Evolutionary conservation across 2,797 vertebrate genomes (phyloP), one percentile per base, ranked within the genome.

Genomic region (Cossypha dichroa): DNA sequence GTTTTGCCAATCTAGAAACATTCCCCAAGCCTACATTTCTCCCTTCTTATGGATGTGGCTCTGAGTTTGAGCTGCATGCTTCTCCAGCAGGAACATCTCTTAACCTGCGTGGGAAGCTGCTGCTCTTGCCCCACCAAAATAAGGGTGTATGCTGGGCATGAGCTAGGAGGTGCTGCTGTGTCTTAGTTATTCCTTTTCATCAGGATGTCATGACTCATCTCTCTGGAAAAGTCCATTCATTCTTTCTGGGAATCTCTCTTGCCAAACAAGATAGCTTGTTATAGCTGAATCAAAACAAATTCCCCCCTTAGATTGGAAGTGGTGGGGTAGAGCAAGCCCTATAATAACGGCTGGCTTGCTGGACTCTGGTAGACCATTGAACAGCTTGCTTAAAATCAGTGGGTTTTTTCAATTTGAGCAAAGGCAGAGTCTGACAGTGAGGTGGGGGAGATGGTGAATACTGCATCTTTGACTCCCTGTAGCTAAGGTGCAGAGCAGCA

Each of bases 201-300:
- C 88, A 78, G 84, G 87, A 73, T 56, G 59, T 66, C 85, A 40
- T 97, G 97, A 97, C 93, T 97, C 95, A 97, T 89, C 96, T 95
- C 94, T 86, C 92, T 95, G 92, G 96, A 96, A 97, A 95, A 97
- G 72, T 85, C 94, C 94, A 69, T 88, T 97, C 94, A 69, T 95
- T 93, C 93, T 96, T 95, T 95, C 91, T 96, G 78, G 54, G 93
- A 95, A 93, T 93, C 83, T 88, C 70, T 95, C 79, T 86, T 91
- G 86, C 90, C 76, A 54, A 89, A 89, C 81, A 63, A 93, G 59
- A 48, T n/a, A 6, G 45, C 68, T 96, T 58, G n/a, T 92, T 91
- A 72, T 62, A 77, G 52, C 58, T 92, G 54, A 93, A 90, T 83
- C 49, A 68, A 81, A 96, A 83, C 45, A 80, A 69, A 72, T 33